These are phyloP conservation scores for Pocillopora meandrina DNA, from an alignment of 92 coral and sea anemone species.

Conservation along the genomic window DNA sequence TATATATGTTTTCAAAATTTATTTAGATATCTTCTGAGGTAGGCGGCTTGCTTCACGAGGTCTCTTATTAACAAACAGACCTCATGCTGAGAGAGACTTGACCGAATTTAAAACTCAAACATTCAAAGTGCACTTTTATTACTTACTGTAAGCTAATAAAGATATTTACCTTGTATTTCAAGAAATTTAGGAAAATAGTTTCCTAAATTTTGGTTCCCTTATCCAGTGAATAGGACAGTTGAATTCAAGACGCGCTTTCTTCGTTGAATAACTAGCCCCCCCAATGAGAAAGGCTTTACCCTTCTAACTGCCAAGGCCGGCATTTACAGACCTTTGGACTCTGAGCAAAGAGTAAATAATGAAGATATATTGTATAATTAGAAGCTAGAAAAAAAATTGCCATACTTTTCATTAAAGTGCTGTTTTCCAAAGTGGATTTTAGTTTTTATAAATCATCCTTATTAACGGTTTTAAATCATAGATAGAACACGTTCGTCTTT, in stretches of 20 bases:
- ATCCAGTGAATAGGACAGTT: not conserved
- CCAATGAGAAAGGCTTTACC: constrained; percentile 11
- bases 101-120: not conserved
- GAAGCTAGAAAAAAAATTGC: not conserved
- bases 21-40: not conserved
- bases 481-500: too few species aligned
- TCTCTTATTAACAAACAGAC: constrained; percentile 15
- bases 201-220: not conserved
- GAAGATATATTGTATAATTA: not conserved
- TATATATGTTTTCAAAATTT: not conserved
- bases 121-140: not conserved
- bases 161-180: not conserved
- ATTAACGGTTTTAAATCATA: not conserved
- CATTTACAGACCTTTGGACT: not conserved
- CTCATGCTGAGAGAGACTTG: not conserved
- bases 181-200: not conserved
- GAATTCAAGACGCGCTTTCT: constrained; percentile 7
- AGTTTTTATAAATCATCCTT: not conserved
- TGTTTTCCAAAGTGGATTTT: not conserved
- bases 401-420: not conserved
- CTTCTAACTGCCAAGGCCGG: not conserved
- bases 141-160: not conserved
- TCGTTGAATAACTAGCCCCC: constrained; percentile 13
- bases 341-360: not conserved
- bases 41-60: constrained; percentile 22